Percentiles rank a stretch among this genome's conserved stretches.
phyloP scores from a whole-genome alignment of 1,140 invertebrate species.

The Leptinotarsa lineolata region DNA sequence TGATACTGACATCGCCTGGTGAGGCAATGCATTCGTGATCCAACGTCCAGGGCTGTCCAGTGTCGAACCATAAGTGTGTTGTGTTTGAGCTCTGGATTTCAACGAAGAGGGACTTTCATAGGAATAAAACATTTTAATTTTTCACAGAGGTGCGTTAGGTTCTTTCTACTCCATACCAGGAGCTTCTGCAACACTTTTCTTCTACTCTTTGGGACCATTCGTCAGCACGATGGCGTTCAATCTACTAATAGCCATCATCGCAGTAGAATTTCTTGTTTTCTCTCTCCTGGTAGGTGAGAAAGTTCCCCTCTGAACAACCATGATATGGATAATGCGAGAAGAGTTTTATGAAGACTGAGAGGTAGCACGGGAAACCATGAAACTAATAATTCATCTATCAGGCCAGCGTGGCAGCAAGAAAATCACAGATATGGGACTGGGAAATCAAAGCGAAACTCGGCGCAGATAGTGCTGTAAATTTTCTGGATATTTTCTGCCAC shows the following conservation, averaged over 20 bases:
- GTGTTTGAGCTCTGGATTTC: too few relatives aligned
- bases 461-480: background rate
- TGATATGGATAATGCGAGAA: slow-evolving; percentile 63
- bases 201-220: slow-evolving; percentile 65
- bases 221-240: slow-evolving; percentile 61
- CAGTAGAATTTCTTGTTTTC: slow-evolving; percentile 59
- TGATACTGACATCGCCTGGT: too few relatives aligned
- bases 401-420: too few relatives aligned
- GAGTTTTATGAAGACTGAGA: slow-evolving; percentile 66
- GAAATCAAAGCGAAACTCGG: background rate
- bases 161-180: slow-evolving; percentile 37
- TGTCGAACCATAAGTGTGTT: too few relatives aligned
- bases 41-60: too few relatives aligned
- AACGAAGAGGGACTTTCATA: too few relatives aligned
- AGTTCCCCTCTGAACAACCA: slow-evolving; percentile 69
- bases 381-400: too few relatives aligned
- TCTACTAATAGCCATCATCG: slow-evolving; percentile 57
- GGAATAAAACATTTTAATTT: too few relatives aligned
- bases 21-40: too few relatives aligned
- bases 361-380: background rate
- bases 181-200: slow-evolving; percentile 34
- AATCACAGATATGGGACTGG: background rate
- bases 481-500: slow-evolving; percentile 32
- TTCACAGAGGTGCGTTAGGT: slow-evolving; percentile 36
- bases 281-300: slow-evolving; percentile 67